Conservation (phyloP, 2,888 invertebrate species). For the Dicyrtomina minuta region DNA sequence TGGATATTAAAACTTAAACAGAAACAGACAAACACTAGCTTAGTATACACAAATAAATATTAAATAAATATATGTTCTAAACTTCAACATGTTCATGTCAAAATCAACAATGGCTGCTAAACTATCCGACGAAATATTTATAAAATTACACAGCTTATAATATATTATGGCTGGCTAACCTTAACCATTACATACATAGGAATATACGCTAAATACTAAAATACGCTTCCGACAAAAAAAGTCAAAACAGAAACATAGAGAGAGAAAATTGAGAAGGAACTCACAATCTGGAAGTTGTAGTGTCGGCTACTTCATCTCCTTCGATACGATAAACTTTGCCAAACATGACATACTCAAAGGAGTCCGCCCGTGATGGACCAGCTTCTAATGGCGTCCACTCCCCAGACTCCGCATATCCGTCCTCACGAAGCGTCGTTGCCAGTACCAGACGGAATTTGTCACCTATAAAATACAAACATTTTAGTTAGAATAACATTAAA, state of each 20-base stretch:
- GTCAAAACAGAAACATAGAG: background rate
- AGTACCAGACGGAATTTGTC: slow-evolving; percentile 85
- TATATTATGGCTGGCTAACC: too few species aligned
- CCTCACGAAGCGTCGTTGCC: slow-evolving; percentile 92
- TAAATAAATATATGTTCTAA: too few species aligned
- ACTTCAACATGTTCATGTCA: too few species aligned
- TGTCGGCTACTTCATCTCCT: slow-evolving; percentile 86
- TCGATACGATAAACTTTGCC: slow-evolving; percentile 97
- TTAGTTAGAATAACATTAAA: too few species aligned
- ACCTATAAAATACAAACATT: slow-evolving; percentile 56
- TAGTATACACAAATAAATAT: too few species aligned
- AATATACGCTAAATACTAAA: slow-evolving; percentile 2
- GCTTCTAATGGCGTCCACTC: slow-evolving; percentile 88
- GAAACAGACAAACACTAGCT: too few species aligned
- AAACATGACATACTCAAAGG: slow-evolving; percentile 99
- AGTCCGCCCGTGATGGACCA: slow-evolving; percentile 84
- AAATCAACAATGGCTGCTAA: too few species aligned
- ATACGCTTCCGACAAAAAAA: background rate
- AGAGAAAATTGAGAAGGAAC: slow-evolving; percentile 53
- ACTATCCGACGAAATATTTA: too few species aligned
- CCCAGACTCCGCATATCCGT: slow-evolving; percentile 92
- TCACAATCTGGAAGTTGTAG: slow-evolving; percentile 78
- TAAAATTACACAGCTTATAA: too few species aligned
- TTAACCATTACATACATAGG: too few species aligned
- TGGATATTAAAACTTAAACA: too few species aligned